Evolutionary conservation across 1,140 invertebrate species (phyloP).

Genomic region (Holcopasites calliopsidis): DNA sequence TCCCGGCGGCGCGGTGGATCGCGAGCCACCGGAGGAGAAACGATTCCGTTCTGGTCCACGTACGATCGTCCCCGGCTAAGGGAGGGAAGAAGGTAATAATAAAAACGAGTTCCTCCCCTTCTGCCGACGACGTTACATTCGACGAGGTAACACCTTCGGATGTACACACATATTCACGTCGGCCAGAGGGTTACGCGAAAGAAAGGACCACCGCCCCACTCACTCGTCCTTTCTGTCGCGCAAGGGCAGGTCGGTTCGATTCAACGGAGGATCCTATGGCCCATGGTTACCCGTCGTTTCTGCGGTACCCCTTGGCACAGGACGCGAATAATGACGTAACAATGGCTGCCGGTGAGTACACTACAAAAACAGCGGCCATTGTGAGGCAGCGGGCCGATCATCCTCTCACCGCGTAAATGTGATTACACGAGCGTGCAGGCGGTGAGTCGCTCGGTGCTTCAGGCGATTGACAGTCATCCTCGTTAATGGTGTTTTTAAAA

Average conservation of each 20-base stretch:
- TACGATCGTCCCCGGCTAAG: slow-evolving; percentile 19
- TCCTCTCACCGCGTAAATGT: slow-evolving; percentile 64
- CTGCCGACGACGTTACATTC: slow-evolving; percentile 16
- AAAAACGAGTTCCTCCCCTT: slow-evolving; percentile 1
- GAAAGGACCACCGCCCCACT: neutral
- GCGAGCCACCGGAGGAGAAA: slow-evolving; percentile 29
- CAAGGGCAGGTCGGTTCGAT: slow-evolving; percentile 55
- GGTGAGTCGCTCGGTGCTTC: slow-evolving; percentile 60
- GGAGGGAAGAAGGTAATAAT: neutral
- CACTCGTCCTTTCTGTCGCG: neutral
- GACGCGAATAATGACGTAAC: slow-evolving; percentile 79
- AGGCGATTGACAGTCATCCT: slow-evolving; percentile 78
- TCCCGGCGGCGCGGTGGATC: slow-evolving; percentile 6
- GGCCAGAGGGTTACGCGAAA: neutral
- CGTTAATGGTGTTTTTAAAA: slow-evolving; percentile 80
- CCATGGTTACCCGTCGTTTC: slow-evolving; percentile 50
- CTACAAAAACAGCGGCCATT: slow-evolving; percentile 76
- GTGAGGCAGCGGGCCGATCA: slow-evolving; percentile 63
- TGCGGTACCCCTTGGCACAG: slow-evolving; percentile 57
- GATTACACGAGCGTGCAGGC: slow-evolving; percentile 74
- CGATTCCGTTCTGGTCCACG: slow-evolving; percentile 58
- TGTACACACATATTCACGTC: slow-evolving; percentile 35
- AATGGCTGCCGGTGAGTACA: slow-evolving; percentile 74
- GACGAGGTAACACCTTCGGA: slow-evolving; percentile 61
- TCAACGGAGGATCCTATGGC: slow-evolving; percentile 43